These are phyloP conservation scores for Sylvicola fuscatus DNA, from an alignment of 2,888 invertebrate genomes.

Conservation along the genomic window DNA sequence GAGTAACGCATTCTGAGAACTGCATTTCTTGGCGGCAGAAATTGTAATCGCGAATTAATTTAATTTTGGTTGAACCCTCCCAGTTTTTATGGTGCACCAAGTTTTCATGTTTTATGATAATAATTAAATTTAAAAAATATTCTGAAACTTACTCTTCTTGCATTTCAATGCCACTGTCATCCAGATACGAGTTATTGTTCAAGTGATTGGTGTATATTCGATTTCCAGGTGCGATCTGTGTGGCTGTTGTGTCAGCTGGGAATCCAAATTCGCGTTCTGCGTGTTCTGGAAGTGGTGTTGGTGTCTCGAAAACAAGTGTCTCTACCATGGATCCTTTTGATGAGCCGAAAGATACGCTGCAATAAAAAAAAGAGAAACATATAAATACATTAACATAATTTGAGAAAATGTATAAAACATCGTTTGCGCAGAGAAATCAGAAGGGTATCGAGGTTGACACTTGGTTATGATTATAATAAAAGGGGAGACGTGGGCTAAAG, in stretches of 20 bases:
- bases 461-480: no score
- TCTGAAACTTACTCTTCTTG: conserved; percentile 27
- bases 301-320: conserved; percentile 75
- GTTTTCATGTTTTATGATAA: not conserved
- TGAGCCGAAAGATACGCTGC: conserved; percentile 82
- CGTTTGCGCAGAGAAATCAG: no score
- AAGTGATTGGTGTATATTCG: conserved; percentile 17
- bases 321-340: conserved; percentile 91
- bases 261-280: conserved; percentile 23
- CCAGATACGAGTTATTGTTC: conserved; percentile 13
- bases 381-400: not conserved
- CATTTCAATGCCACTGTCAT: conserved; percentile 24
- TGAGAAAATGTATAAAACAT: no score
- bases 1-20: no score
- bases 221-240: conserved; percentile 10
- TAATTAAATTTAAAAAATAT: not conserved
- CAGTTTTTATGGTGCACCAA: no score
- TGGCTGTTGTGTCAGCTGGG: conserved; percentile 8
- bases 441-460: no score
- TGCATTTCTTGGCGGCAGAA: no score
- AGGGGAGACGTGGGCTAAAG: no score
- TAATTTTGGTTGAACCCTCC: no score
- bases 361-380: conserved; percentile 13
- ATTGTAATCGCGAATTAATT: no score
- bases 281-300: conserved; percentile 40